These are phyloP conservation scores for Hyperoodon ampullatus DNA, from an alignment of 2,113 vertebrate species.

Conservation along the genomic window DNA sequence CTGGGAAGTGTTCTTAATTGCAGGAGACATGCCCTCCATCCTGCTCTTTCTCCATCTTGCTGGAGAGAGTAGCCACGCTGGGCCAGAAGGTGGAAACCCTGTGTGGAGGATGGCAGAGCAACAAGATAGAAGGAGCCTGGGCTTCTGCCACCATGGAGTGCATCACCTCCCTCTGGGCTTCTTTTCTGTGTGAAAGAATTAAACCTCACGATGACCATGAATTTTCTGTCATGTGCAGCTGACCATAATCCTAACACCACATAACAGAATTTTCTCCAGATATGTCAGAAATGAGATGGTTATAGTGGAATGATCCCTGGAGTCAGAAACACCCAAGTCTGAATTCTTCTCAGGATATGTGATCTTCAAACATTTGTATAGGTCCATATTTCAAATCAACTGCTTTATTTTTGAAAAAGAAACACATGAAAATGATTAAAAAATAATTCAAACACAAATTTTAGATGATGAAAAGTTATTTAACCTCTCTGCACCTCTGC, in stretches of 20 bases:
- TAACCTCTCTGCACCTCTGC: background rate
- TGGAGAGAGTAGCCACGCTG: background rate
- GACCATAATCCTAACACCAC: background rate
- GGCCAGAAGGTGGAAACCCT: background rate
- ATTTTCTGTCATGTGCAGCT: background rate
- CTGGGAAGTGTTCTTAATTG: background rate
- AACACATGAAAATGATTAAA: background rate
- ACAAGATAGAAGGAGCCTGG: background rate
- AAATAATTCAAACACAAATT: background rate
- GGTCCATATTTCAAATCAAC: background rate
- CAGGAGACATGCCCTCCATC: background rate
- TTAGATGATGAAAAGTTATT: background rate
- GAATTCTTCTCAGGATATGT: background rate
- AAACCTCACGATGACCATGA: background rate
- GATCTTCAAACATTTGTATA: background rate
- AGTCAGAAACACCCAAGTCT: background rate
- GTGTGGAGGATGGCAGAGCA: background rate
- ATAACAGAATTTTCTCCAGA: background rate
- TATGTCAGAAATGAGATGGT: background rate
- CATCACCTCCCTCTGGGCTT: background rate
- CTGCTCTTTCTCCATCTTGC: background rate
- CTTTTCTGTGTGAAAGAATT: background rate
- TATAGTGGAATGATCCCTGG: background rate
- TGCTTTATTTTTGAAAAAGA: conserved; percentile 5
- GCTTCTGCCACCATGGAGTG: background rate